Conservation (phyloP, 2,113 vertebrate species). For the Abramis brama region DNA sequence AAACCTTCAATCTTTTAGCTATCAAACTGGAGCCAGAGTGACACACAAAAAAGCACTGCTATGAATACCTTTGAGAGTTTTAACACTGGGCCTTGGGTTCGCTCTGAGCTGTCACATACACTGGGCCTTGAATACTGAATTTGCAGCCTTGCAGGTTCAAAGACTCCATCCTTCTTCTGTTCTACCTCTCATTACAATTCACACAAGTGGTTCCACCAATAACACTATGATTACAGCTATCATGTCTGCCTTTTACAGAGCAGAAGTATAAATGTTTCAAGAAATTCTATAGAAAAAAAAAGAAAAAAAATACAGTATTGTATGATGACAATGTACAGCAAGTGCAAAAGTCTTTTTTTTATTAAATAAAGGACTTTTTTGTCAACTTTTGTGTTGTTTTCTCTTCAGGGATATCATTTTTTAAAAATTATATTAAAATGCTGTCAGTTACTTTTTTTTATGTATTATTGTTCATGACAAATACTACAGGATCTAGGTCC, state of each 20-base stretch:
- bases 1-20: background rate
- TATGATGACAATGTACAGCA: background rate
- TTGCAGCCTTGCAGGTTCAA: background rate
- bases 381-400: background rate
- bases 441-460: background rate
- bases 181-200: background rate
- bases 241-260: background rate
- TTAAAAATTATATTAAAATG: constrained; percentile 32
- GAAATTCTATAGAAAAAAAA: background rate
- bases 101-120: background rate
- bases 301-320: background rate
- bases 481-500: too few species aligned
- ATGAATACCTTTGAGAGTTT: background rate
- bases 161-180: background rate
- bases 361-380: constrained; percentile 41
- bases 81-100: background rate
- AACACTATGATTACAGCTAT: background rate
- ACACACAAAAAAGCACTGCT: background rate
- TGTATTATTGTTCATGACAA: too few species aligned
- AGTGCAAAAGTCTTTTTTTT: background rate
- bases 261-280: background rate
- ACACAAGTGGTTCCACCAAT: background rate
- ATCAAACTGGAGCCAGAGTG: background rate
- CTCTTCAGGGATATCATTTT: background rate
- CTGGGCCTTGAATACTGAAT: background rate